These are phyloP conservation scores for Python bivittatus DNA, from an alignment of 2,113 vertebrate species.

Conservation along the genomic window DNA sequence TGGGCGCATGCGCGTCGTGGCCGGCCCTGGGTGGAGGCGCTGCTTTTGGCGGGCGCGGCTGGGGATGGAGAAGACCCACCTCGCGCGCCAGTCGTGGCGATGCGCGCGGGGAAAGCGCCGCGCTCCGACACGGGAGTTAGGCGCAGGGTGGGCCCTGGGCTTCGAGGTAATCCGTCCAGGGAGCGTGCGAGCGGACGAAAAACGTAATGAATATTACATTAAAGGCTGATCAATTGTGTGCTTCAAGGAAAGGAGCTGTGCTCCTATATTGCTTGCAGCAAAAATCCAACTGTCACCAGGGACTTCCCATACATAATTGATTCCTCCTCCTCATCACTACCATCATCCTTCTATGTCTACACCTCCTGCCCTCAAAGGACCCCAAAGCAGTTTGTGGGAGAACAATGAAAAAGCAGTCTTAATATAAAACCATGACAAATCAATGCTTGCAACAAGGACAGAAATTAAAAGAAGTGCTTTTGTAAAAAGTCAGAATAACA, in stretches of 20 bases:
- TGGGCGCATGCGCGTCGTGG: not conserved
- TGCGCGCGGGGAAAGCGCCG: not conserved
- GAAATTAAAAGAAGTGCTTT: not conserved
- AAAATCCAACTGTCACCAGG: not conserved
- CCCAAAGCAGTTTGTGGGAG: not conserved
- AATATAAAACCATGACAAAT: not conserved
- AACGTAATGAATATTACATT: not conserved
- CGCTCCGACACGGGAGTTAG: not conserved
- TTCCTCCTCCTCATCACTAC: not conserved
- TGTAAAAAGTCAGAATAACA: not conserved
- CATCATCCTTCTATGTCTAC: not conserved
- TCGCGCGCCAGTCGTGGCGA: not conserved
- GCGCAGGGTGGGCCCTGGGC: not conserved
- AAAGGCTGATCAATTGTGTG: not conserved
- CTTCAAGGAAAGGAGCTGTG: not conserved
- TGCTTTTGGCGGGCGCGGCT: accelerated
- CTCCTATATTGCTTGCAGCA: not conserved
- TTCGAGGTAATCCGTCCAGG: not conserved
- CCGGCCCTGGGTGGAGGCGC: accelerated
- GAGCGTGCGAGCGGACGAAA: not conserved
- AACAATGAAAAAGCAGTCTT: not conserved
- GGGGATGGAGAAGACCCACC: not conserved
- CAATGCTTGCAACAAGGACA: not conserved
- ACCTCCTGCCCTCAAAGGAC: not conserved
- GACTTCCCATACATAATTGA: not conserved